phyloP scores from a whole-genome alignment of 53 echinoderm and acorn worm genomes.

The Patiria pectinifera region DNA sequence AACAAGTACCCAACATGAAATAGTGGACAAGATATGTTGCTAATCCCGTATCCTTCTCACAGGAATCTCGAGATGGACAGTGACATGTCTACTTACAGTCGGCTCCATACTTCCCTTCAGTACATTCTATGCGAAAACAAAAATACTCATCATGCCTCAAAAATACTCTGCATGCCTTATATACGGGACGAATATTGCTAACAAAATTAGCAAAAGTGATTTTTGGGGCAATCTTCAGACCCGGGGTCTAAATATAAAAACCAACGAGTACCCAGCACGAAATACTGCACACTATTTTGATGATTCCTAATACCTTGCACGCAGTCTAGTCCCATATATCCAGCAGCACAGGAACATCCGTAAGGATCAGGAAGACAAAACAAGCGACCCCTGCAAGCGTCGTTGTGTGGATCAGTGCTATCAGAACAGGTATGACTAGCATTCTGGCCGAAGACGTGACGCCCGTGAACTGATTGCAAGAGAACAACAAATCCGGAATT shows the following conservation, averaged over 20 bases:
- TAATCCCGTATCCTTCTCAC: neutral
- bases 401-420: constrained; percentile 14
- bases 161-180: too few species aligned
- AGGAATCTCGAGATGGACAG: neutral
- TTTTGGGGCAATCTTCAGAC: too few species aligned
- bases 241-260: too few species aligned
- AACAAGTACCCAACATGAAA: too few species aligned
- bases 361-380: neutral
- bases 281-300: too few species aligned
- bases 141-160: neutral
- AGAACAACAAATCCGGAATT: neutral
- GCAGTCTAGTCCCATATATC: constrained; percentile 62
- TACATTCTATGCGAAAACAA: neutral
- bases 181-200: too few species aligned
- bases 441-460: neutral
- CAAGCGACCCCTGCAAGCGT: constrained; percentile 65
- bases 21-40: too few species aligned
- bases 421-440: neutral
- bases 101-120: constrained; percentile 38
- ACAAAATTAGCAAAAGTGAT: too few species aligned
- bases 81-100: constrained; percentile 43
- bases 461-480: neutral
- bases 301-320: constrained; percentile 34
- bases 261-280: too few species aligned
- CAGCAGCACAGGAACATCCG: neutral